Percentiles rank a stretch among this genome's conserved stretches.
Evolutionary conservation across 2,113 vertebrate genomes (phyloP).

Genomic region (Brachionichthys hirsutus): DNA sequence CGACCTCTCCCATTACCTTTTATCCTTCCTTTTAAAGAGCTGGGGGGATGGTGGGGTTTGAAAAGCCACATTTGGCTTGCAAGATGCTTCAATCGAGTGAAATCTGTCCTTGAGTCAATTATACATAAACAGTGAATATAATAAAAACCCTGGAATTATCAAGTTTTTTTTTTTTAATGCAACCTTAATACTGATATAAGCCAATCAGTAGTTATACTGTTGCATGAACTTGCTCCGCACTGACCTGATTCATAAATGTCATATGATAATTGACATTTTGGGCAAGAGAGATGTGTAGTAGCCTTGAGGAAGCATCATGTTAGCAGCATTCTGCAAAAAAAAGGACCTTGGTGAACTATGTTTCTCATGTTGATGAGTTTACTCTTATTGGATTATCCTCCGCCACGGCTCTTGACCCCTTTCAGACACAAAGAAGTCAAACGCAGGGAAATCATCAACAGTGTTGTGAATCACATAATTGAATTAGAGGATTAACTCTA

Average conservation of each 20-base stretch:
- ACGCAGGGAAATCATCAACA: too few species aligned
- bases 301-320: conserved; percentile 44
- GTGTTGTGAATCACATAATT: too few species aligned
- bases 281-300: conserved; percentile 34
- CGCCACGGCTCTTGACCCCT: conserved; percentile 53
- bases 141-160: conserved; percentile 3
- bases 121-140: conserved; percentile 1
- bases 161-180: not conserved
- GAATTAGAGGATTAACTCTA: too few species aligned
- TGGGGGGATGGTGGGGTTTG: conserved; percentile 40
- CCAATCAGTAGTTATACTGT: not conserved
- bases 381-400: conserved; percentile 55
- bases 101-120: conserved; percentile 35
- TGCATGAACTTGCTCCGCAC: conserved; percentile 16
- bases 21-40: conserved; percentile 66
- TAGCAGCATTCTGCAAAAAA: conserved; percentile 23
- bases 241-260: conserved; percentile 35
- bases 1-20: conserved; percentile 73
- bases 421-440: too few species aligned
- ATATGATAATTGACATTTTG: conserved; percentile 48
- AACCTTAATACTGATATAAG: conserved; percentile 2
- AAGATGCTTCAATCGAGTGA: conserved; percentile 33
- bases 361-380: conserved; percentile 48
- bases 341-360: conserved; percentile 40
- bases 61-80: conserved; percentile 66